Base-by-base conservation (phyloP, 1,140 invertebrate genomes). In the Aphaenogaster floridana region DNA sequence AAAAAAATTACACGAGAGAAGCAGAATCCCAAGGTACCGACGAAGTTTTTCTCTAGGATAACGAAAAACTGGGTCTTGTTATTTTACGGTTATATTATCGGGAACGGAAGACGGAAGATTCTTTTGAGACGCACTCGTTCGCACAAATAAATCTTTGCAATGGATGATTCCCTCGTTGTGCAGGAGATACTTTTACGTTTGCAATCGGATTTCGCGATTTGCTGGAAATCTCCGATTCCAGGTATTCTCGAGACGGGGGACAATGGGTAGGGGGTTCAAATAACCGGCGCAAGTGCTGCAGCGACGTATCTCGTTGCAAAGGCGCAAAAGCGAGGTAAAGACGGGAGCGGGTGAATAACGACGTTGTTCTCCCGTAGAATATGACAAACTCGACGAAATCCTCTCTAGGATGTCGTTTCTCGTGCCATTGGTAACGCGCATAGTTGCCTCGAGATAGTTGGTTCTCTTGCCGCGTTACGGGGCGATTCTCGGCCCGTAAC, bases 381-480 rank as follows among this genome's bases (percentile, higher is more conserved):
- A 64, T 69, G 79, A 87, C 85, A 57, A 90, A 76, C 61, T 57
- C 34, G 59, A 77, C 52, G 54, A 78, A 63, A 88, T 91, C 52
- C 68, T 85, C 36, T 76, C 48, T 63, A 86, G 78, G 61, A 61
- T 63, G 69, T 89, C 88, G 86, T 89, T 91, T 79, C 69, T 88
- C 36, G 34, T 57, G n/a, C 48, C 42, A 91, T 91, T 83, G 89
- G 21, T 90, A 90, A 72, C 72, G 71, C 52, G 59, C 52, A 87
- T 89, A 90, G 77, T 86, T 83, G 28, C 28, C 28, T 15, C 69
- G 15, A 50, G 61, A 90, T 90, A 90, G 89, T 91, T 88, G 80
- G 61, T 86, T 69, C 86, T 39, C 59, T 90, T 52, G 8, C 54
- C 72, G 50, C n/a, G 50, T 61, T 79, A 74, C 72, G 54, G 80